These are phyloP conservation scores for Agriotes lineatus DNA, from an alignment of 2,888 invertebrate species.

Conservation along the genomic window DNA sequence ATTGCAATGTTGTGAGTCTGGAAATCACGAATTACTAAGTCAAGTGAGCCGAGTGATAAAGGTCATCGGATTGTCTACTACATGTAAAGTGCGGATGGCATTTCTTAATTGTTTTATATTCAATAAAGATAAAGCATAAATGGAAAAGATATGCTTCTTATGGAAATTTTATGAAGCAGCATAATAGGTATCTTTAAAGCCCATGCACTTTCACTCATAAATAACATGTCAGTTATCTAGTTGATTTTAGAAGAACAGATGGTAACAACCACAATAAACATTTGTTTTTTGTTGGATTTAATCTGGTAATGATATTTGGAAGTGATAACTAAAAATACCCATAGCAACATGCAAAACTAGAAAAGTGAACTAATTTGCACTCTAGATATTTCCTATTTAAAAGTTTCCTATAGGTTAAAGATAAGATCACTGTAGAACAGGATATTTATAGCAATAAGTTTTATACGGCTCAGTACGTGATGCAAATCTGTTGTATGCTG, in stretches of 20 bases:
- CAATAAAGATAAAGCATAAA: no score
- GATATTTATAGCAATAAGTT: no score
- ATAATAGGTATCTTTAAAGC: neutral
- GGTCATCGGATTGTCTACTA: neutral
- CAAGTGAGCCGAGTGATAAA: neutral
- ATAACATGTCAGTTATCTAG: neutral
- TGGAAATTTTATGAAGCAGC: no score
- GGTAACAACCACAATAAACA: neutral
- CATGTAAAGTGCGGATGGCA: neutral
- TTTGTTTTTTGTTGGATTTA: neutral
- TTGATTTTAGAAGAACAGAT: neutral
- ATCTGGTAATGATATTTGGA: neutral
- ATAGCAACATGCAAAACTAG: slow-evolving; percentile 7
- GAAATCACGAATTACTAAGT: neutral
- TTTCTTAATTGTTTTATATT: slow-evolving; percentile 8
- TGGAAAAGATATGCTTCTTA: no score
- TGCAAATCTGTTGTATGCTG: no score
- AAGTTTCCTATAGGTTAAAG: neutral
- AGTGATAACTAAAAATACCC: slow-evolving; percentile 5
- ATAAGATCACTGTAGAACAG: neutral
- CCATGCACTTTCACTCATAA: neutral
- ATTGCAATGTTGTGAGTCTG: neutral
- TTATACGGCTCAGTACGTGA: no score
- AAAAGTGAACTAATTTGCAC: no score
- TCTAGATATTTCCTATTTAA: no score